phyloP scores from a whole-genome alignment of 2,797 vertebrate species.

The Mus caroli region DNA sequence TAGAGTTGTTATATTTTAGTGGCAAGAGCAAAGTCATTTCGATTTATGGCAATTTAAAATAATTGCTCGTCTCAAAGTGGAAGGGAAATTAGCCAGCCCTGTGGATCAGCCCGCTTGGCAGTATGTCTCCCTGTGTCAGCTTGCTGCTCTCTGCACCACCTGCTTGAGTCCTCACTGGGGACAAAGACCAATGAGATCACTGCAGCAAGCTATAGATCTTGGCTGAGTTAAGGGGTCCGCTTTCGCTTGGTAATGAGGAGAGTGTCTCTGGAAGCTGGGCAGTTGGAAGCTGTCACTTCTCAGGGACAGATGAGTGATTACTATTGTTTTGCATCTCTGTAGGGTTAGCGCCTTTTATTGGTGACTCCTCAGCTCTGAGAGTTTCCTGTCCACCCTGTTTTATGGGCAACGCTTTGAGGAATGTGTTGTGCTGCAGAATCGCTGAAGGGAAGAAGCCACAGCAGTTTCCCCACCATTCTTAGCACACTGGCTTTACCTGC shows the following conservation, averaged over 20 bases:
- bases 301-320: conserved; percentile 74
- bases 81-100: conserved; percentile 83
- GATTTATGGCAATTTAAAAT: conserved; percentile 85
- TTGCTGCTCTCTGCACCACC: conserved; percentile 68
- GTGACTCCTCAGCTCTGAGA: conserved; percentile 31
- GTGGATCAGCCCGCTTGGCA: conserved; percentile 72
- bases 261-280: conserved; percentile 83
- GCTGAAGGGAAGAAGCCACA: neutral
- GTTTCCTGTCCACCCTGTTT: conserved; percentile 34
- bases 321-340: conserved; percentile 74
- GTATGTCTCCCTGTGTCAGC: conserved; percentile 69
- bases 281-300: conserved; percentile 79
- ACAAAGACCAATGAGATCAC: conserved; percentile 84
- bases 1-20: conserved; percentile 75
- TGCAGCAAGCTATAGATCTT: conserved; percentile 84
- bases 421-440: neutral
- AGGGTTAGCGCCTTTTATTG: conserved; percentile 55
- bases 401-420: neutral
- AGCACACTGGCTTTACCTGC: neutral
- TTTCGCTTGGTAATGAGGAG: conserved; percentile 82
- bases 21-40: conserved; percentile 79
- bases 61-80: conserved; percentile 83
- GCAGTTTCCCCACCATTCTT: neutral
- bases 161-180: conserved; percentile 79
- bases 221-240: conserved; percentile 76